Conservation (phyloP, 2,888 invertebrate genomes). For the Alentia gelatinosa region DNA sequence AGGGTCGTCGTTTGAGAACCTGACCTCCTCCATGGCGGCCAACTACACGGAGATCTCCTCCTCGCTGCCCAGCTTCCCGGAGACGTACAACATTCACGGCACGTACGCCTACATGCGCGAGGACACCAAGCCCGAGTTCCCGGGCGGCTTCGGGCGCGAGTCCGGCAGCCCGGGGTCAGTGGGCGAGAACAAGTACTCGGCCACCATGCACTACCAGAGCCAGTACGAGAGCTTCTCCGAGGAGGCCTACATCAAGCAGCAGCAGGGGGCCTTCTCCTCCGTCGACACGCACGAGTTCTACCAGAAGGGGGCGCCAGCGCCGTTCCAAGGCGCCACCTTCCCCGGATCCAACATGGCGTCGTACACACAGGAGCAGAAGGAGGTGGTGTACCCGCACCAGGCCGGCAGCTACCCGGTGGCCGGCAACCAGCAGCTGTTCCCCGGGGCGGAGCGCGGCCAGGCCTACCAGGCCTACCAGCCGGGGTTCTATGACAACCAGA, state of each 20-base stretch:
- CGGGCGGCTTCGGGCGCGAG: background rate
- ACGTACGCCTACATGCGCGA: conserved; percentile 54
- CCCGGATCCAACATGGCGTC: background rate
- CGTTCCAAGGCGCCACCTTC: background rate
- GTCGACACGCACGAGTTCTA: conserved; percentile 41
- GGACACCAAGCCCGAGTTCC: conserved; percentile 55
- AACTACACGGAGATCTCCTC: conserved; percentile 41
- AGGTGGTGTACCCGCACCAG: conserved; percentile 23
- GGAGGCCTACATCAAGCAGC: conserved; percentile 48
- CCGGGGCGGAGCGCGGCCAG: conserved; percentile 17
- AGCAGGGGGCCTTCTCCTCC: background rate
- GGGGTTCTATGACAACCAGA: conserved; percentile 68
- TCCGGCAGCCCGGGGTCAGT: conserved; percentile 27
- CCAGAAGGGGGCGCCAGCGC: background rate
- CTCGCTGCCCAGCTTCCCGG: conserved; percentile 50
- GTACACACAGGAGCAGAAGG: conserved; percentile 15
- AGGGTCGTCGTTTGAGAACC: background rate
- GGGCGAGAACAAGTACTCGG: conserved; percentile 34
- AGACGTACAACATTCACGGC: conserved; percentile 55
- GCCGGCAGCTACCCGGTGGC: background rate
- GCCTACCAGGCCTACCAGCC: conserved; percentile 69
- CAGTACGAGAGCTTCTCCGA: conserved; percentile 54
- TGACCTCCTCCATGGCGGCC: conserved; percentile 1
- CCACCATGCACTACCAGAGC: conserved; percentile 54
- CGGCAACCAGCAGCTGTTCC: conserved; percentile 31